These are phyloP conservation scores for Drosophila emarginata DNA, from an alignment of 2,888 invertebrate genomes.

Conservation along the genomic window DNA sequence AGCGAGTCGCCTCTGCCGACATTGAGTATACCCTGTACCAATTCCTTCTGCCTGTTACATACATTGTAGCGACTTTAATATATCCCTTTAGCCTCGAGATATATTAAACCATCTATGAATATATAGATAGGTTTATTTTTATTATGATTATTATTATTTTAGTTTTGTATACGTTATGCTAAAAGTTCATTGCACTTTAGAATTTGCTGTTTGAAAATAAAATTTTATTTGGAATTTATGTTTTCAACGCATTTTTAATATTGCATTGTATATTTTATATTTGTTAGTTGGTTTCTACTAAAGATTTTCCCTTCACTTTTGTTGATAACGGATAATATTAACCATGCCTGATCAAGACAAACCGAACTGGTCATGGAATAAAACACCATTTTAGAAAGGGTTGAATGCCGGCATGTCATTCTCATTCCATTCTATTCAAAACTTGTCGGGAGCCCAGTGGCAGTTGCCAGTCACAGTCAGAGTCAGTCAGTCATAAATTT, in stretches of 20 bases:
- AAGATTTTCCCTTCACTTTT: background rate
- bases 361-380: slow-evolving; percentile 38
- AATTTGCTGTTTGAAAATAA: background rate
- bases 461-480: slow-evolving; percentile 54
- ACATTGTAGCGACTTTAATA: too few relatives aligned
- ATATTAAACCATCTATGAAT: too few relatives aligned
- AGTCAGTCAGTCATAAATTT: slow-evolving; percentile 67
- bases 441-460: slow-evolving; percentile 19
- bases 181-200: too few relatives aligned
- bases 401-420: slow-evolving; percentile 63
- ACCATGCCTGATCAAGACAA: slow-evolving; percentile 22
- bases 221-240: background rate
- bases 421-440: slow-evolving; percentile 10
- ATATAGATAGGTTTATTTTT: too few relatives aligned
- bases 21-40: too few relatives aligned
- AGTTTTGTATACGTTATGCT: too few relatives aligned
- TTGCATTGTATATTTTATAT: background rate
- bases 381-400: slow-evolving; percentile 69
- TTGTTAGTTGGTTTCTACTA: background rate
- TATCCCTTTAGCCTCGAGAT: too few relatives aligned
- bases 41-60: too few relatives aligned
- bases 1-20: too few relatives aligned
- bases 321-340: slow-evolving; percentile 48
- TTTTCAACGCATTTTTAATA: background rate
- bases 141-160: too few relatives aligned